These are phyloP conservation scores for Oceanites oceanicus DNA, from an alignment of 2,113 vertebrate species.

Conservation along the genomic window DNA sequence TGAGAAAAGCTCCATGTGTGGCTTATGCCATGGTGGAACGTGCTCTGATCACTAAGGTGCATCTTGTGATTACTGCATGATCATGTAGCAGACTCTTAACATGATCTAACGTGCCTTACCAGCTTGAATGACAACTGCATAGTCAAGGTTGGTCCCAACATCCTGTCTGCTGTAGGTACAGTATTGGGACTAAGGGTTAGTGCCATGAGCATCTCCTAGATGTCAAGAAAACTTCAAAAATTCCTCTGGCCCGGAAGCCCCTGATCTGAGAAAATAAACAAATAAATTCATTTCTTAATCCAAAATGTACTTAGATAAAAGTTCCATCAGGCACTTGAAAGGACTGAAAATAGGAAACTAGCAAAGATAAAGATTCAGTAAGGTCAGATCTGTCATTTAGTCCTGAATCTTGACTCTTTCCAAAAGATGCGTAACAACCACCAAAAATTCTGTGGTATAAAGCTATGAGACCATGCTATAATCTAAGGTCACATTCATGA, in stretches of 20 bases:
- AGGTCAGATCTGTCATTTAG: background rate
- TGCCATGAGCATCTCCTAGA: background rate
- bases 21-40: background rate
- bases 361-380: background rate
- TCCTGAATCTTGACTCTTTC: background rate
- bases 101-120: background rate
- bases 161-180: background rate
- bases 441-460: background rate
- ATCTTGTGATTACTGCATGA: accelerated
- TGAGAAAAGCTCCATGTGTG: background rate
- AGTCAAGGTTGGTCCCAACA: background rate
- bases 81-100: background rate
- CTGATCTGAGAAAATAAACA: background rate
- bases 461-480: background rate
- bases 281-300: background rate
- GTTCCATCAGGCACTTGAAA: background rate
- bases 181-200: background rate
- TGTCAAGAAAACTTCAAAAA: background rate
- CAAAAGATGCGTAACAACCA: background rate
- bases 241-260: background rate
- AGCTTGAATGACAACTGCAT: background rate
- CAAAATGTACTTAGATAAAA: background rate
- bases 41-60: background rate
- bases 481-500: background rate
- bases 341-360: background rate